Evolutionary conservation across 1,140 invertebrate species (phyloP).

Genomic region (Zaprionus lachaisei): DNA sequence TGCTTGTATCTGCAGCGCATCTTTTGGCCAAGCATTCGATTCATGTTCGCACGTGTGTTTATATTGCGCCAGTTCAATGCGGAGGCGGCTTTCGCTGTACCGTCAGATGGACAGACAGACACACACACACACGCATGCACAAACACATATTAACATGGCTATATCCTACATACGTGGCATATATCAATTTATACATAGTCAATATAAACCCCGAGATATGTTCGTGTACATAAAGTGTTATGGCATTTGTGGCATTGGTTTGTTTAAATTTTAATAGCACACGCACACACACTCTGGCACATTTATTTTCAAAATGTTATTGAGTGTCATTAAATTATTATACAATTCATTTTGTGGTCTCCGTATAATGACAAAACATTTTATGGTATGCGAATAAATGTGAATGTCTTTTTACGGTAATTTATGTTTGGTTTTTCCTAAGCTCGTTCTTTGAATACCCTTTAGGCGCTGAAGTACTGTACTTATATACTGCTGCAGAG

Average conservation of each 20-base stretch:
- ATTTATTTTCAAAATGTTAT: conserved; percentile 45
- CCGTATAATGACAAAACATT: conserved; percentile 15
- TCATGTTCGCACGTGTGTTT: conserved; percentile 79
- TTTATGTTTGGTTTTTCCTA: neutral
- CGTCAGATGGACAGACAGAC: conserved; percentile 5
- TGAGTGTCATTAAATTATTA: conserved; percentile 65
- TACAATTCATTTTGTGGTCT: conserved; percentile 59
- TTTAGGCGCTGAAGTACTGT: neutral
- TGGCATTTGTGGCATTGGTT: conserved; percentile 75
- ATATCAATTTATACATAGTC: conserved; percentile 18
- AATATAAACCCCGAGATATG: conserved; percentile 23
- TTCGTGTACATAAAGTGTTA: conserved; percentile 56
- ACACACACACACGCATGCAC: neutral
- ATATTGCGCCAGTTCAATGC: conserved; percentile 58
- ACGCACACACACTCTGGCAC: conserved; percentile 5
- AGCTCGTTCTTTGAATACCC: neutral
- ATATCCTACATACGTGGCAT: neutral
- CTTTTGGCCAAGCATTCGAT: conserved; percentile 71
- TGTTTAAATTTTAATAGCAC: conserved; percentile 46
- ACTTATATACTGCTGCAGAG: neutral
- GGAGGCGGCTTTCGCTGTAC: conserved; percentile 51
- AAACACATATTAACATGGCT: neutral
- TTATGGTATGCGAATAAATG: conserved; percentile 7
- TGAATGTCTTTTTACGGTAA: conserved; percentile 3
- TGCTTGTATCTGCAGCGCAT: conserved; percentile 65